These are phyloP conservation scores for Setophaga petechia DNA, from an alignment of 2,113 vertebrate genomes.

Conservation along the genomic window DNA sequence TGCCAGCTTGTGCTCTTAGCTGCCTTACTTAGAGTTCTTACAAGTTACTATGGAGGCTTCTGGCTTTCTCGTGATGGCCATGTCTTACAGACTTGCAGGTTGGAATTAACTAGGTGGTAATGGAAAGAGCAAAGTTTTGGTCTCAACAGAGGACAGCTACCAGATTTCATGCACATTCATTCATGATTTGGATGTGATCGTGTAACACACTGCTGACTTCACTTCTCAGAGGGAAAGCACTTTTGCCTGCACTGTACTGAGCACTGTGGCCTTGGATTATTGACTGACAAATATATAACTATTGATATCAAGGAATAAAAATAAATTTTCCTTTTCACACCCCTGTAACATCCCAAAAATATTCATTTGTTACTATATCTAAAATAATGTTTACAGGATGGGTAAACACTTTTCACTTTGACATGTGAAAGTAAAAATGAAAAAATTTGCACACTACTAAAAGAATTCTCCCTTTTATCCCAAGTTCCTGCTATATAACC, in stretches of 20 bases:
- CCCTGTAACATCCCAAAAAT: neutral
- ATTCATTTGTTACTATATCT: neutral
- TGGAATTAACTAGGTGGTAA: neutral
- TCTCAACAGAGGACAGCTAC: fast-evolving
- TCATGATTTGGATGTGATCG: neutral
- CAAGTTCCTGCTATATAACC: neutral
- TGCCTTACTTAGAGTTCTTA: neutral
- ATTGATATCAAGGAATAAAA: neutral
- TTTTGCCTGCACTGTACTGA: neutral
- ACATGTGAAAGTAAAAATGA: neutral
- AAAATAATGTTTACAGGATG: neutral
- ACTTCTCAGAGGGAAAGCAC: neutral
- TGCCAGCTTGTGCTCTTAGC: neutral
- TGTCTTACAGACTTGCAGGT: neutral
- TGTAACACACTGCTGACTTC: neutral
- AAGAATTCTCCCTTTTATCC: neutral
- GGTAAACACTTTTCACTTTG: neutral
- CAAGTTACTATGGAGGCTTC: neutral
- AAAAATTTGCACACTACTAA: neutral
- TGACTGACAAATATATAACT: neutral
- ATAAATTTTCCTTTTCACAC: neutral
- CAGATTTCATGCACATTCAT: neutral
- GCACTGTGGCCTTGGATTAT: neutral
- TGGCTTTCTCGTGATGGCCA: neutral
- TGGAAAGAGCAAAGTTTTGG: neutral